These are phyloP conservation scores for Patella caerulea DNA, from an alignment of 2,888 invertebrate genomes.

Conservation along the genomic window DNA sequence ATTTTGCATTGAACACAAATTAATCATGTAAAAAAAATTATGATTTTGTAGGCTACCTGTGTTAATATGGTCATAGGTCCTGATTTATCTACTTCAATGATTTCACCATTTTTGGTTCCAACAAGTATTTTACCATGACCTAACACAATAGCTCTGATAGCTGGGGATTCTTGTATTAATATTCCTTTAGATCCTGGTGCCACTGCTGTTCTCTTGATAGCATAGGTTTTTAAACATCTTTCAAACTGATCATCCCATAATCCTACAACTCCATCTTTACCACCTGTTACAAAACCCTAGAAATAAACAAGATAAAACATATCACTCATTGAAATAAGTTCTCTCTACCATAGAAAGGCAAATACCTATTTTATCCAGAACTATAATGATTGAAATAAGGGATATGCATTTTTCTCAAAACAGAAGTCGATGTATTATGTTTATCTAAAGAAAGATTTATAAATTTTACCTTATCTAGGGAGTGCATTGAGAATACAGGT, in stretches of 20 bases:
- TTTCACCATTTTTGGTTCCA: constrained; percentile 71
- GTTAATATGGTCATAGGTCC: constrained; percentile 68
- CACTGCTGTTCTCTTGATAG: constrained; percentile 65
- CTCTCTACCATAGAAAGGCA: too few relatives aligned
- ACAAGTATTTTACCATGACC: constrained; percentile 71
- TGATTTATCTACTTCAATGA: constrained; percentile 70
- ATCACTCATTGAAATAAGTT: not conserved
- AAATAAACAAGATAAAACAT: constrained; percentile 2
- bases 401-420: too few relatives aligned
- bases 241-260: constrained; percentile 72
- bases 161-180: constrained; percentile 63
- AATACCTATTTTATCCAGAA: too few relatives aligned
- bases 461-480: constrained; percentile 67
- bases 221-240: constrained; percentile 69
- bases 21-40: too few relatives aligned
- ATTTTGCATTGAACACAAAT: too few relatives aligned
- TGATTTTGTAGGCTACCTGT: constrained; percentile 57
- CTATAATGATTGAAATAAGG: too few relatives aligned
- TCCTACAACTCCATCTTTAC: constrained; percentile 72
- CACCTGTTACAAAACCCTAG: constrained; percentile 72
- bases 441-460: too few relatives aligned
- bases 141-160: constrained; percentile 68
- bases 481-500: constrained; percentile 72
- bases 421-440: too few relatives aligned
- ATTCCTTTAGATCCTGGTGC: constrained; percentile 59